A percentile compares a stretch with the other conserved stretches of the same genome.
Conservation (phyloP, 2,113 vertebrate genomes). For the Holacanthus passer region DNA sequence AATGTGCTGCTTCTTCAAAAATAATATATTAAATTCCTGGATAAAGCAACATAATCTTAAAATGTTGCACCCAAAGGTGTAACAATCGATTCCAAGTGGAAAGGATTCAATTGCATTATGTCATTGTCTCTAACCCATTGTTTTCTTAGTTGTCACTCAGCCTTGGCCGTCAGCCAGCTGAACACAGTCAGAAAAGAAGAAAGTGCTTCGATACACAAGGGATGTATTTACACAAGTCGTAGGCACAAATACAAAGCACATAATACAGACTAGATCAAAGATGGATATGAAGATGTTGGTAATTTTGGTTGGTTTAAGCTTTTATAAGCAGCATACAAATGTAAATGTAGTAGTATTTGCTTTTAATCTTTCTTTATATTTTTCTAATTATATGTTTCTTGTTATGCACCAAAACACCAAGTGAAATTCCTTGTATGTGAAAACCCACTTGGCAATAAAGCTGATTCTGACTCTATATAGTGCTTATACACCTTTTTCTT, state of each 20-base stretch:
- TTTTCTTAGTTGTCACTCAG: slow-evolving; percentile 74
- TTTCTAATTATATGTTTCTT: too few relatives aligned
- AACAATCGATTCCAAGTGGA: slow-evolving; percentile 78
- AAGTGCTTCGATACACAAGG: slow-evolving; percentile 26
- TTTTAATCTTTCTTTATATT: too few relatives aligned
- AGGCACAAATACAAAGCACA: slow-evolving; percentile 9
- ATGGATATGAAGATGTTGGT: background rate
- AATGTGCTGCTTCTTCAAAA: slow-evolving; percentile 78
- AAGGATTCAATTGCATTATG: slow-evolving; percentile 72
- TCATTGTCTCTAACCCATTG: slow-evolving; percentile 70
- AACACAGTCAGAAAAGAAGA: slow-evolving; percentile 44
- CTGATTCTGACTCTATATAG: too few relatives aligned
- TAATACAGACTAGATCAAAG: background rate
- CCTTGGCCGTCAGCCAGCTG: slow-evolving; percentile 57
- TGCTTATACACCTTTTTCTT: background rate
- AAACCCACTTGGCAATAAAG: too few relatives aligned
- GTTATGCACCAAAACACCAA: too few relatives aligned
- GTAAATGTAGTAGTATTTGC: too few relatives aligned
- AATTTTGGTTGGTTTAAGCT: background rate
- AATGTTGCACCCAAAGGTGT: slow-evolving; percentile 77
- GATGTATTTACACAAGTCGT: slow-evolving; percentile 19
- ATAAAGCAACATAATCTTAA: slow-evolving; percentile 75
- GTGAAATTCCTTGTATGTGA: too few relatives aligned
- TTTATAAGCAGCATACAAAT: background rate
- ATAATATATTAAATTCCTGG: slow-evolving; percentile 69